Evolutionary conservation across 2,797 vertebrate species (phyloP), one percentile per base, ranked within the genome.

Genomic region (Chromobotia macracanthus): DNA sequence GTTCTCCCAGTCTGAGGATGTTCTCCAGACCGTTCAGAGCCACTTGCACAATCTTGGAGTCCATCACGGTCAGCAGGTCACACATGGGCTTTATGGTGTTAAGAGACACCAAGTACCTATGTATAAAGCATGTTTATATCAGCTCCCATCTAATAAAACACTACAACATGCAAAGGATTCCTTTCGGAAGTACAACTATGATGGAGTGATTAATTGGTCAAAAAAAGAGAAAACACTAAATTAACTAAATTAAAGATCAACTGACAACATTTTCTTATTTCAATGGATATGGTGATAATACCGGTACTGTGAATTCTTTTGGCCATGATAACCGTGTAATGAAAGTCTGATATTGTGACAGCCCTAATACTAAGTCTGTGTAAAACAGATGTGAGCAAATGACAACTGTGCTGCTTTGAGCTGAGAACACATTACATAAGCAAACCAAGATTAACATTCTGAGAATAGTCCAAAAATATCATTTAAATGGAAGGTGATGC

Each of bases 41-140:
- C 86, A 97, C 96, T 86, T 96, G 95, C 70, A 96, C 95, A 83
- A 97, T 97, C 92, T 96, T 97, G 53, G 95, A 95, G 90, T 97
- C 95, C 96, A 96, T 97, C 86, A 97, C 96, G 13, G 95, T 97
- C 88, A 97, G 92, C 69, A 97, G 93, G 87, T 97, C 96, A 91
- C 96, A 97, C 85, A 97, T 95, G 80, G 95, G 96, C 87, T 96
- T 97, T 86, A 96, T 95, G 85, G 94, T 95, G 87, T 94, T 95
- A 68, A 96, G 90, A 72, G 95, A 94, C 84, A 97, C 96, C 87
- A 96, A 91, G 87, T 96, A 96, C 89, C 96, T 97, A 91, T 21
- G 23, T 41, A 65, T 53, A 73, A 38, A 53, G 44, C 21, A 46
- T 6, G 8, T 38, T 5, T 38, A 38, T 38, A 8, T 13, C 11